These are phyloP conservation scores for Palythoa caribaeorum DNA, from an alignment of 92 coral and sea anemone species.

Conservation along the genomic window DNA sequence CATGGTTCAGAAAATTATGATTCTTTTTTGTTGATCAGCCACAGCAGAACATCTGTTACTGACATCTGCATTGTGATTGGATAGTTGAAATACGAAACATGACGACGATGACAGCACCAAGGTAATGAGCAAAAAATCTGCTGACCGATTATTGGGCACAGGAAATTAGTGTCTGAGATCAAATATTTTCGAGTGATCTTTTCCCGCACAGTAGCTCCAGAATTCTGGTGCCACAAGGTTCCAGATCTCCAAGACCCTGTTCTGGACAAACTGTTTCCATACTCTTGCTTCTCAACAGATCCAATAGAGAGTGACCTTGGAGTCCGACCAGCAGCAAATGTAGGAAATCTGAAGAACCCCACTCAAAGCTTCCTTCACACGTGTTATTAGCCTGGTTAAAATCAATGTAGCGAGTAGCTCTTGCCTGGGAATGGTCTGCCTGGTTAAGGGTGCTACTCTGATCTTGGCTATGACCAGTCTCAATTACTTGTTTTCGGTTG, in stretches of 20 bases:
- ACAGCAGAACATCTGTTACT: too few relatives aligned
- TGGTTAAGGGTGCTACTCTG: constrained; percentile 49
- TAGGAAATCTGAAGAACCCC: constrained; percentile 9
- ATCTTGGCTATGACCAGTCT: too few relatives aligned
- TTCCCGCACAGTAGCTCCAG: constrained; percentile 43
- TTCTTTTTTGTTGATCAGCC: too few relatives aligned
- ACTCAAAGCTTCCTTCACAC: constrained; percentile 5
- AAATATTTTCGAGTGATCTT: constrained; percentile 27
- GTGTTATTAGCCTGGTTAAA: constrained; percentile 39
- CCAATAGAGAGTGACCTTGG: constrained; percentile 54
- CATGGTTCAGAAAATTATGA: too few relatives aligned
- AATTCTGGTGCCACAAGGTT: constrained; percentile 49
- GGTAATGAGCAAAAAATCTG: too few relatives aligned
- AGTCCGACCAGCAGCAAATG: constrained; percentile 46
- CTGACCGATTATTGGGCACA: too few relatives aligned
- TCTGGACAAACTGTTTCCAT: constrained; percentile 47
- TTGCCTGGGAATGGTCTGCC: constrained; percentile 35
- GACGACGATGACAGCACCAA: too few relatives aligned
- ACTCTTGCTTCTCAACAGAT: constrained; percentile 50
- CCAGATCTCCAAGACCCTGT: constrained; percentile 42
- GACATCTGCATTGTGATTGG: too few relatives aligned
- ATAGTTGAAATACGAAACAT: too few relatives aligned
- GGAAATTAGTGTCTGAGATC: too few relatives aligned
- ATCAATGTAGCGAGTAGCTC: constrained; percentile 41
- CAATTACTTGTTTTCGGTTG: too few relatives aligned